These are phyloP conservation scores for Callionymus lyra DNA, from an alignment of 2,113 vertebrate genomes.

Conservation along the genomic window DNA sequence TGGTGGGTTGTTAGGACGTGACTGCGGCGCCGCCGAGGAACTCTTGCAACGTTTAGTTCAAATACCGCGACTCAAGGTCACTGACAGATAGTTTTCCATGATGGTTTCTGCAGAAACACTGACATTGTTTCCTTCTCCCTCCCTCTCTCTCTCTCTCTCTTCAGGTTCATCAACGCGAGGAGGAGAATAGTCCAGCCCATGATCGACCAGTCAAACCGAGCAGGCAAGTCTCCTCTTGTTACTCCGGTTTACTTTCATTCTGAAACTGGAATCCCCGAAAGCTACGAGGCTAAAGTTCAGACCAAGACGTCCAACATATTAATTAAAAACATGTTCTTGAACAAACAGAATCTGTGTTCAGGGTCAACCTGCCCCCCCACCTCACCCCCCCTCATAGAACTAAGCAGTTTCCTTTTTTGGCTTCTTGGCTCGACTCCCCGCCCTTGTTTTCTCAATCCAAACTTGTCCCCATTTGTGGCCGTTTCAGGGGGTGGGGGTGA, in stretches of 20 bases:
- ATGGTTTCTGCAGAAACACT: conserved; percentile 26
- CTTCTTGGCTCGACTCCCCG: conserved; percentile 49
- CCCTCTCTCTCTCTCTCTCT: conserved; percentile 24
- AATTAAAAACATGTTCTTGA: not conserved
- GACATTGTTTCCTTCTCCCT: conserved; percentile 20
- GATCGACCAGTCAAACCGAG: conserved; percentile 99
- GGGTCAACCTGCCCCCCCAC: conserved; percentile 9
- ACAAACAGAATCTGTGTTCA: conserved; percentile 3
- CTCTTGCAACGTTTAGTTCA: conserved; percentile 5
- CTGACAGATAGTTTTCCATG: conserved; percentile 14
- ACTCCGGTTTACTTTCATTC: conserved; percentile 72
- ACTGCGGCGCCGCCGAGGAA: conserved; percentile 34
- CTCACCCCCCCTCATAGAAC: conserved; percentile 17
- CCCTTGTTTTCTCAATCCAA: conserved; percentile 13
- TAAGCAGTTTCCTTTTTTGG: conserved; percentile 48
- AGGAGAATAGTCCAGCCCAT: conserved; percentile 99
- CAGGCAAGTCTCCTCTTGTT: conserved; percentile 90
- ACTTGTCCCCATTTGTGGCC: conserved; percentile 37
- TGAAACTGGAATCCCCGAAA: conserved; percentile 27
- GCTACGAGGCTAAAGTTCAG: conserved; percentile 18
- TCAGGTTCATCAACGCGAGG: conserved; percentile 98
- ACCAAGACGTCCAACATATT: too few species aligned
- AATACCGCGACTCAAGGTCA: conserved; percentile 23
- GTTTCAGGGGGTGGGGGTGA: conserved; percentile 35
- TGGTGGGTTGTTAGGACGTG: conserved; percentile 40